Evolutionary conservation across 2,888 invertebrate species (phyloP).

Genomic region (Tenthredo mesomela): DNA sequence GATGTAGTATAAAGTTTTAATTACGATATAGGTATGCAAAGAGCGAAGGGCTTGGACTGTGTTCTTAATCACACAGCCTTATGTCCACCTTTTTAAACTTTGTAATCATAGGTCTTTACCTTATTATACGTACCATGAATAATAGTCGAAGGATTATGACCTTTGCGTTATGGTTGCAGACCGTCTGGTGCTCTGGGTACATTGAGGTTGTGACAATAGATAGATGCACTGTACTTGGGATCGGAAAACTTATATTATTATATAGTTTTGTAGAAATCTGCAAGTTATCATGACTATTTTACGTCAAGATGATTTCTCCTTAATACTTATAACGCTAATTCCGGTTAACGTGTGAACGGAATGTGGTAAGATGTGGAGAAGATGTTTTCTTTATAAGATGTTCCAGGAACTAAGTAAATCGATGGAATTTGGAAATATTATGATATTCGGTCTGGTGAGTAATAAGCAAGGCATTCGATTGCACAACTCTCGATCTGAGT

Average conservation of each 20-base stretch:
- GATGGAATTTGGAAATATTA: conserved; percentile 18
- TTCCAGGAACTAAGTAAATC: conserved; percentile 10
- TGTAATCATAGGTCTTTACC: conserved; percentile 11
- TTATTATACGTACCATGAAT: conserved; percentile 13
- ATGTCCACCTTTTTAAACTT: conserved; percentile 2
- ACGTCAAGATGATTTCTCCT: neutral
- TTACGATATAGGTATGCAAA: neutral
- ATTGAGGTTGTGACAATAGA: neutral
- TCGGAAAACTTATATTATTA: conserved; percentile 2
- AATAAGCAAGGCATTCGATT: conserved; percentile 53
- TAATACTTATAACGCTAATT: neutral
- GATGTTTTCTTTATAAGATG: neutral
- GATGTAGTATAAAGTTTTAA: neutral
- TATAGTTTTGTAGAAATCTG: neutral
- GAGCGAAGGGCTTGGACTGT: neutral
- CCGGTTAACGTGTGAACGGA: neutral
- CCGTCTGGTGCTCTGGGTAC: neutral
- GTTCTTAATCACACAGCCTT: neutral
- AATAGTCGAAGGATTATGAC: conserved; percentile 25
- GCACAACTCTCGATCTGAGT: conserved; percentile 64
- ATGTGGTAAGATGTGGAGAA: neutral
- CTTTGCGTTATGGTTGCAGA: conserved; percentile 19
- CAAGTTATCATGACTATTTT: neutral
- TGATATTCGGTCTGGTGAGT: conserved; percentile 30
- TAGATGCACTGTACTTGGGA: neutral